A percentile compares a stretch with the other conserved stretches of the same genome.
Evolutionary conservation across 2,113 vertebrate genomes (phyloP).

Genomic region (Herpetotheres cachinnans): DNA sequence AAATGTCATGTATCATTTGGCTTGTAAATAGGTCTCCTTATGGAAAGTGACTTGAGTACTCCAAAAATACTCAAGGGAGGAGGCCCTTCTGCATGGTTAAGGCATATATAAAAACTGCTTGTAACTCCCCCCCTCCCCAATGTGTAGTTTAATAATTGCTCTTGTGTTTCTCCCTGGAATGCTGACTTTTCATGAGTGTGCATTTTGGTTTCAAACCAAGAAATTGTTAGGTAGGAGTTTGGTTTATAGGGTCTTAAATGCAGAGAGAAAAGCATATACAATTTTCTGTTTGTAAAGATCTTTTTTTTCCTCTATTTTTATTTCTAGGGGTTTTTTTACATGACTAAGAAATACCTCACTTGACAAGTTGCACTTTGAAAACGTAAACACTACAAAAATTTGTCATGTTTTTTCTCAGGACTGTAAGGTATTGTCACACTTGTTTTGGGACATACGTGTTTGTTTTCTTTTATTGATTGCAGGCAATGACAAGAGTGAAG

Average conservation of each 20-base stretch:
- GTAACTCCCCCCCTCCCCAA: neutral
- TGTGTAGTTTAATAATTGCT: neutral
- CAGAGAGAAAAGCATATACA: neutral
- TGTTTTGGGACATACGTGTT: neutral
- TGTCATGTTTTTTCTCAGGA: neutral
- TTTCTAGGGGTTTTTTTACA: accelerated
- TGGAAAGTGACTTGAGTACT: neutral
- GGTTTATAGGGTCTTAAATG: neutral
- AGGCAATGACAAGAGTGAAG: conserved; percentile 96
- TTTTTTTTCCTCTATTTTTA: neutral
- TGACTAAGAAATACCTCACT: neutral
- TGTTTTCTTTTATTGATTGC: neutral
- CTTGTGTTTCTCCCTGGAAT: neutral
- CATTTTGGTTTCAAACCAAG: neutral
- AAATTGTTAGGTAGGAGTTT: neutral
- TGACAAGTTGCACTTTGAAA: neutral
- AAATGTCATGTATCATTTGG: neutral
- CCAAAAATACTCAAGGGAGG: neutral
- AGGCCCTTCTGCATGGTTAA: neutral
- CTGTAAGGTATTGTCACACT: neutral
- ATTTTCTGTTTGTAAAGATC: neutral
- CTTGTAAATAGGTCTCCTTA: conserved; percentile 8
- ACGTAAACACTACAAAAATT: neutral
- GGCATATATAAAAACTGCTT: neutral
- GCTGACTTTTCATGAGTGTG: neutral